Evolutionary conservation across 2,888 invertebrate species (phyloP).

Genomic region (Polyommatus icarus): DNA sequence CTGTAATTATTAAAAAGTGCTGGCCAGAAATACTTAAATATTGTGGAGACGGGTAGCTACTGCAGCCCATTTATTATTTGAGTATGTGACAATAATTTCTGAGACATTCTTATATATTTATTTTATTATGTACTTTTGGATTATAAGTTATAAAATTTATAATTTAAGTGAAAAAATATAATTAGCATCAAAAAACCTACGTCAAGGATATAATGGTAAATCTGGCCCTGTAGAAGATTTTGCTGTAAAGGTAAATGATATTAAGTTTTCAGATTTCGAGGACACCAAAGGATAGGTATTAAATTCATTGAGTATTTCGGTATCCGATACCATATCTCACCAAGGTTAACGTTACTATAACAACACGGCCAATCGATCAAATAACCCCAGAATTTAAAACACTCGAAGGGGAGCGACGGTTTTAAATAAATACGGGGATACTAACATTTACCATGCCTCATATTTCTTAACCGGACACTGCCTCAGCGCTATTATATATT

Average conservation of each 20-base stretch:
- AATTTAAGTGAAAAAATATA: not conserved
- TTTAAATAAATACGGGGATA: constrained; percentile 16
- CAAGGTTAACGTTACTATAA: constrained; percentile 16
- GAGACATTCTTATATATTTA: not conserved
- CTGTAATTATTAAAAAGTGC: constrained; percentile 19
- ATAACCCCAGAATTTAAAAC: constrained; percentile 23
- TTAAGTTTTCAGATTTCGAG: not conserved
- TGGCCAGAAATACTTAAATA: constrained; percentile 16
- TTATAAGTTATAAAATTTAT: not conserved
- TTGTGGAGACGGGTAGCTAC: not conserved
- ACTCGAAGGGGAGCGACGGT: not conserved
- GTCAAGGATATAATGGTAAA: too few species aligned
- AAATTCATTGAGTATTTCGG: not conserved
- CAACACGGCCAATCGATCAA: constrained; percentile 18
- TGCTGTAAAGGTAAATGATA: too few species aligned
- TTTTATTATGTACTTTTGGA: not conserved
- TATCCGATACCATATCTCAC: not conserved
- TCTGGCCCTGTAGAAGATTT: too few species aligned
- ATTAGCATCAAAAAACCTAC: not conserved
- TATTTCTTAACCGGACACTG: constrained; percentile 20
- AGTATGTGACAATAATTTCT: not conserved
- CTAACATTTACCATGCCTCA: constrained; percentile 6
- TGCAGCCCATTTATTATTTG: not conserved
- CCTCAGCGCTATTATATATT: constrained; percentile 13
- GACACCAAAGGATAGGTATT: not conserved